Percentiles rank a stretch among this genome's conserved stretches.
Evolutionary conservation across 2,113 vertebrate genomes (phyloP).

Genomic region (Gnathonemus echidnorhynchus): DNA sequence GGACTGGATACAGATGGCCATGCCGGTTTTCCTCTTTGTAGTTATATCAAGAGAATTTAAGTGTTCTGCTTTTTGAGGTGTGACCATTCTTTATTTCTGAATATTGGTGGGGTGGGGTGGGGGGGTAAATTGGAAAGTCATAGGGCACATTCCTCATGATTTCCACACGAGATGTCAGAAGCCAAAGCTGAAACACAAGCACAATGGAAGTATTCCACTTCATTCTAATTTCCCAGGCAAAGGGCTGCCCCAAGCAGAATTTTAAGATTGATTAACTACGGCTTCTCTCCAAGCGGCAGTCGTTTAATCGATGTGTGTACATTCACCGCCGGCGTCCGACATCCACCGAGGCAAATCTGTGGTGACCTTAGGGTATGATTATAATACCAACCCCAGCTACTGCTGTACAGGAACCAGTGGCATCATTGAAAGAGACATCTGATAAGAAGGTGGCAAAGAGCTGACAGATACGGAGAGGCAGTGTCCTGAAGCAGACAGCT

Average conservation of each 20-base stretch:
- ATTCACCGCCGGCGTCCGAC: background rate
- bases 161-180: slow-evolving; percentile 23
- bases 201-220: slow-evolving; percentile 26
- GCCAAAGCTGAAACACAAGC: background rate
- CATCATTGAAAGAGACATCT: background rate
- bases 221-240: slow-evolving; percentile 23
- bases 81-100: background rate
- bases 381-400: background rate
- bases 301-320: slow-evolving; percentile 1
- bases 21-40: background rate
- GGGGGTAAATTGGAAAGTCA: background rate
- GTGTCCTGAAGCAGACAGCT: background rate
- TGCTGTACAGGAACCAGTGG: background rate
- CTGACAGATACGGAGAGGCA: background rate
- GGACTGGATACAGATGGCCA: slow-evolving; percentile 27
- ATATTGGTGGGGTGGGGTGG: background rate
- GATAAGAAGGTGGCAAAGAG: background rate
- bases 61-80: background rate
- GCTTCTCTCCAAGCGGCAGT: background rate
- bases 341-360: background rate
- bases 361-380: background rate
- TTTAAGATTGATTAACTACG: slow-evolving; percentile 18
- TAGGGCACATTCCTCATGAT: slow-evolving; percentile 1
- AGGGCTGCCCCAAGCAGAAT: slow-evolving; percentile 17
- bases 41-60: background rate